Base-by-base conservation (phyloP, 2,113 vertebrate genomes). In the Alectura lathami region DNA sequence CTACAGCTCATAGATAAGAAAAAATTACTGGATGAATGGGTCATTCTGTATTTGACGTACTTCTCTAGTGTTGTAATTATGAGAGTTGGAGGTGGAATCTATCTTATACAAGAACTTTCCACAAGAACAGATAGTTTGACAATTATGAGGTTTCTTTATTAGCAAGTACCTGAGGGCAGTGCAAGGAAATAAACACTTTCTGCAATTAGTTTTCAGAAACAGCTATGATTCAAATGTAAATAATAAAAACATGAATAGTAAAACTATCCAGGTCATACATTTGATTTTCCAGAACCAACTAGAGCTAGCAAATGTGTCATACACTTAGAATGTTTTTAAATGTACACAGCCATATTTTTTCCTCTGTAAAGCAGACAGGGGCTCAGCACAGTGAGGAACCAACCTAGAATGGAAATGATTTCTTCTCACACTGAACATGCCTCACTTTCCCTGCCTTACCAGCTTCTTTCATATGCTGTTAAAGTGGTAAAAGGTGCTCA, bases 181-280 rank as follows among this genome's bases (percentile, higher is more conserved):
- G 14, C 13, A 88, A 70, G 36, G 59, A 88, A 27, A 29, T 4
- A 83, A 72, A 23, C 56, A 79, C 22, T 92, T 8, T 0, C 16
- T 82, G 24, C 29, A 45, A 85, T 88, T 94, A 17, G n/a, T 73
- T 91, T 93, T 89, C 36, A 80, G 63, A 70, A 88, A 86, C 12
- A 29, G 29, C 21, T 32, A 26, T 48, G 38, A 83, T 70, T 20
- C 24, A 47, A 64, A 64, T 48, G 12, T 26, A 9, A 69, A 45
- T 23, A 62, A 57, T 13, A 21, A 57, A n/a, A 57, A n/a, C 30
- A 57, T n/a, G 18, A 57, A 57, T 56, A n/a, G 40, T 45, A 34
- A 66, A 51, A 54, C 38, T 30, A 13, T 59, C 78, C 50, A 69
- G 18, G 8, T 16, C 21, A 3, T 72, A 10, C 14, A 21, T 56